phyloP scores from a whole-genome alignment of 2,797 vertebrate species.

The Cossypha polioptera region DNA sequence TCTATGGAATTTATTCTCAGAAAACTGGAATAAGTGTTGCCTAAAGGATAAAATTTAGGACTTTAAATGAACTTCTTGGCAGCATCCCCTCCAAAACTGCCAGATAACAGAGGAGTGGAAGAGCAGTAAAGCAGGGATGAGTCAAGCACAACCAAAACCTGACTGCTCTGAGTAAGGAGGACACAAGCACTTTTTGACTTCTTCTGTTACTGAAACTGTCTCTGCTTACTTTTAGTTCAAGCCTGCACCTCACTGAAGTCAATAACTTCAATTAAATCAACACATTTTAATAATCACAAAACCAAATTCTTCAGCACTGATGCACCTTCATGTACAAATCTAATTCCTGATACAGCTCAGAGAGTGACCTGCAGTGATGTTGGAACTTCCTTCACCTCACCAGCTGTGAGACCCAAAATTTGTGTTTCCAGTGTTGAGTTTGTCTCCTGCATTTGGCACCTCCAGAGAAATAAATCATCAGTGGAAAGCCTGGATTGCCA shows the following conservation, averaged over 20 bases:
- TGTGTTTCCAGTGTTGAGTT: neutral
- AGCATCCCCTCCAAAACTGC: neutral
- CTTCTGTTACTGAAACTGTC: neutral
- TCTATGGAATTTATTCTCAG: neutral
- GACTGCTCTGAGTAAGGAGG: neutral
- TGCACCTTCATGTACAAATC: neutral
- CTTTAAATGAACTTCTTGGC: slow-evolving; percentile 24
- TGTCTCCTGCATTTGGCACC: neutral
- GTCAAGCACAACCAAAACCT: neutral
- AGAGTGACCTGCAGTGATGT: neutral
- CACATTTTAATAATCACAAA: neutral
- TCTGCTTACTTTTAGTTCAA: slow-evolving; percentile 1
- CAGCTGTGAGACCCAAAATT: neutral
- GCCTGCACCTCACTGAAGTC: neutral
- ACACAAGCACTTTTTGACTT: neutral
- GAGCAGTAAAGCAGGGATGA: neutral
- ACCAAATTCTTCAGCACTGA: neutral
- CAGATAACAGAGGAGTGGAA: neutral
- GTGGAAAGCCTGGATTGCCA: neutral
- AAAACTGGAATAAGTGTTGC: neutral
- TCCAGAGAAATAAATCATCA: neutral
- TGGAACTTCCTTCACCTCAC: neutral
- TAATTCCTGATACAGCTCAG: neutral
- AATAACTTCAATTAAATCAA: neutral
- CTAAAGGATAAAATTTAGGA: neutral